phyloP scores from a whole-genome alignment of 2,888 invertebrate genomes.

The Sturmia bella region DNA sequence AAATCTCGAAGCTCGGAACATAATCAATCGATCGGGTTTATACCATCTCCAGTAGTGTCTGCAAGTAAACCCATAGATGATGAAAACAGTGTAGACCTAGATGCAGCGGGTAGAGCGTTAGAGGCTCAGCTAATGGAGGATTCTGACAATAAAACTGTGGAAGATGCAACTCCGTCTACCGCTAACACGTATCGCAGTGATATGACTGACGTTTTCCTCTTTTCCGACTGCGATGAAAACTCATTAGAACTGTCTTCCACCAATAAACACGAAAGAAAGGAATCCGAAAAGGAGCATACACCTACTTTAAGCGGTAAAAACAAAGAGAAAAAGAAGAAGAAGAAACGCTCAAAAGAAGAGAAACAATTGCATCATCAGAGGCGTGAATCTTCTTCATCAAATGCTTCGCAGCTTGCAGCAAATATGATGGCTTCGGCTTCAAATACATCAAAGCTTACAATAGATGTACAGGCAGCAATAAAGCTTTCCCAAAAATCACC shows the following conservation, averaged over 20 bases:
- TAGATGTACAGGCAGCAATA: constrained; percentile 76
- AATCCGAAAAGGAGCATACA: constrained; percentile 63
- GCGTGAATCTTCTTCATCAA: constrained; percentile 72
- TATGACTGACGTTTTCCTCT: constrained; percentile 84
- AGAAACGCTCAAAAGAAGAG: constrained; percentile 91
- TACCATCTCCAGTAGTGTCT: constrained; percentile 47
- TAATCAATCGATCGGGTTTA: constrained; percentile 64
- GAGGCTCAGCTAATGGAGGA: constrained; percentile 91
- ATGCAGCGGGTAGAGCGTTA: constrained; percentile 90
- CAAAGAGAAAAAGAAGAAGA: constrained; percentile 92
- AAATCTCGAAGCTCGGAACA: constrained; percentile 81
- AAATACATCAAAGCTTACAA: constrained; percentile 75
- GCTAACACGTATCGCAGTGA: constrained; percentile 80
- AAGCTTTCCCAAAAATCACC: constrained; percentile 71
- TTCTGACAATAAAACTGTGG: constrained; percentile 83
- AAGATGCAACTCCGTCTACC: constrained; percentile 80
- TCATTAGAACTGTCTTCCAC: constrained; percentile 79
- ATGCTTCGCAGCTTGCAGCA: constrained; percentile 61
- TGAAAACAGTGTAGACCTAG: constrained; percentile 90
- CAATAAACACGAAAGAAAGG: constrained; percentile 74
- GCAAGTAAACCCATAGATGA: constrained; percentile 81
- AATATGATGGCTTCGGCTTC: constrained; percentile 19
- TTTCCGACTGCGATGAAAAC: constrained; percentile 84
- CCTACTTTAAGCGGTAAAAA: constrained; percentile 78
- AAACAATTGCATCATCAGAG: constrained; percentile 85